A percentile compares a stretch with the other conserved stretches of the same genome.
phyloP scores from a whole-genome alignment of 1,140 invertebrate genomes.

The Bombus fervidus region DNA sequence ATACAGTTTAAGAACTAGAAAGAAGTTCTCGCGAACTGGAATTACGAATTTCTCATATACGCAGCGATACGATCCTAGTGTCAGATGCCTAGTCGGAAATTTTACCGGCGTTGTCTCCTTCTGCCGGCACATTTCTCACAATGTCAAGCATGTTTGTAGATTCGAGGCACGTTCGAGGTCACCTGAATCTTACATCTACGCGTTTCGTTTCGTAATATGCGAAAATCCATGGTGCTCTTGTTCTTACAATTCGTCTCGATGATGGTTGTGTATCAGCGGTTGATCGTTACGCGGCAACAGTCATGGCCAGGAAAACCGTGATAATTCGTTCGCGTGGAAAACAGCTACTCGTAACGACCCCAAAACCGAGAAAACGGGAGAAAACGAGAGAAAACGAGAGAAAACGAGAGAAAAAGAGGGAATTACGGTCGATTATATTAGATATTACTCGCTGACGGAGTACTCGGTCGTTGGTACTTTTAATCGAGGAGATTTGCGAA shows the following conservation, averaged over 20 bases:
- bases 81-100: not conserved
- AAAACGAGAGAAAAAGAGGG: too few relatives aligned
- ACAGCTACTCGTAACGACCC: too few relatives aligned
- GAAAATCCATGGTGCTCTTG: not conserved
- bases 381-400: too few relatives aligned
- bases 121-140: constrained; percentile 52
- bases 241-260: not conserved
- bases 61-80: not conserved
- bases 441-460: too few relatives aligned
- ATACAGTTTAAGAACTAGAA: not conserved
- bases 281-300: not conserved
- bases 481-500: too few relatives aligned
- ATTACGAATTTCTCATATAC: not conserved
- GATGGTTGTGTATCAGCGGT: not conserved
- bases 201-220: constrained; percentile 21
- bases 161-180: constrained; percentile 56
- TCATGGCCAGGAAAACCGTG: too few relatives aligned
- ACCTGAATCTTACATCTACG: constrained; percentile 47
- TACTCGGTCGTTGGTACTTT: too few relatives aligned
- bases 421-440: too few relatives aligned
- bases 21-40: too few relatives aligned
- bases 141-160: constrained; percentile 18
- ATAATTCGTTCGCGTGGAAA: too few relatives aligned
- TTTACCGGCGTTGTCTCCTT: constrained; percentile 1
- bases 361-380: too few relatives aligned